A percentile compares a stretch with the other conserved stretches of the same genome.
Evolutionary conservation across 2,113 vertebrate species (phyloP).

Genomic region (Amblyornis subalaris): DNA sequence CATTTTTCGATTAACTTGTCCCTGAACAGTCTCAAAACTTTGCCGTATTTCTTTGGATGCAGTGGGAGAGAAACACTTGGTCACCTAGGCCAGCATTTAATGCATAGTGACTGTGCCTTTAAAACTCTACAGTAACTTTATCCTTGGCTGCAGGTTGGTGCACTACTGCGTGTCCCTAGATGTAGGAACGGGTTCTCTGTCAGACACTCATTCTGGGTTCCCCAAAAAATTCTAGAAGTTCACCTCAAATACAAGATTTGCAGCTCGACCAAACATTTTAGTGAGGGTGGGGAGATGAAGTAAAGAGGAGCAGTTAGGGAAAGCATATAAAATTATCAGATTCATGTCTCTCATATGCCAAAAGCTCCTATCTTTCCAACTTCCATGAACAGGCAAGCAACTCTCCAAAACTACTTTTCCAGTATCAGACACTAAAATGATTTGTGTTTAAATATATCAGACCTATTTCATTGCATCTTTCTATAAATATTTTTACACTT

Average conservation of each 20-base stretch:
- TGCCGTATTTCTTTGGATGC: neutral
- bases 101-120: neutral
- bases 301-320: neutral
- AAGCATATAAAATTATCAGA: neutral
- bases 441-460: neutral
- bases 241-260: neutral
- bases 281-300: neutral
- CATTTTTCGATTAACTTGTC: neutral
- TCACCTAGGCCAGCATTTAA: neutral
- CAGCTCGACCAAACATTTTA: neutral
- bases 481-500: neutral
- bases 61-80: neutral
- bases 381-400: neutral
- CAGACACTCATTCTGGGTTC: neutral
- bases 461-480: neutral
- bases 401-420: neutral
- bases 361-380: neutral
- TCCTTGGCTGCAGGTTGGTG: neutral
- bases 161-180: fast-evolving
- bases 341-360: neutral
- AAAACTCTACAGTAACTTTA: neutral
- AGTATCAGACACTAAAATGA: neutral
- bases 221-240: neutral
- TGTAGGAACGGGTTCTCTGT: neutral
- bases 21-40: neutral